Percentiles rank a stretch among this genome's conserved stretches.
phyloP scores from a whole-genome alignment of 2,888 invertebrate genomes.

The Dynastes tityus region DNA sequence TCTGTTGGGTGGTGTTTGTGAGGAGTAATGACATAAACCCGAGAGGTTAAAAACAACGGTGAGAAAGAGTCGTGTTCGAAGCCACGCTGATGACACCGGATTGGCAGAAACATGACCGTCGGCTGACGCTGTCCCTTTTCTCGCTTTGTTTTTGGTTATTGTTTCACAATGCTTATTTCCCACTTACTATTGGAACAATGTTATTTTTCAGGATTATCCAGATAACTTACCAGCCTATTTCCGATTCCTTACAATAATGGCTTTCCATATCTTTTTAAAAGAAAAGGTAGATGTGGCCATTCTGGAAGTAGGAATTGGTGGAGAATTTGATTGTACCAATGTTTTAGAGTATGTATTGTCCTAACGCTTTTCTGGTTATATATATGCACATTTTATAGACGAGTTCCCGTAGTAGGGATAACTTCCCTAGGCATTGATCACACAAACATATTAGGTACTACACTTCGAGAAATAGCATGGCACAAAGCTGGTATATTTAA shows the following conservation, averaged over 20 bases:
- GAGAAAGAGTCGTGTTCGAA: too few species aligned
- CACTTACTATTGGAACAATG: not conserved
- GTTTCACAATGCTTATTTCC: too few species aligned
- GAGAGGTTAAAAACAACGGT: too few species aligned
- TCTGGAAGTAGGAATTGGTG: slow-evolving; percentile 98
- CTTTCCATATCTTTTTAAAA: slow-evolving; percentile 88
- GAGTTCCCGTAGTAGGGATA: slow-evolving; percentile 90
- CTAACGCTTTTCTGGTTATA: too few species aligned
- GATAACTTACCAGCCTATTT: slow-evolving; percentile 92
- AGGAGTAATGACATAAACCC: too few species aligned
- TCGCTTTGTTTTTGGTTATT: too few species aligned
- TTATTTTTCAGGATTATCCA: slow-evolving; percentile 71
- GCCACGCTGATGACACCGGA: too few species aligned
- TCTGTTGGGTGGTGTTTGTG: too few species aligned
- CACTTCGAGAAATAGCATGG: slow-evolving; percentile 90
- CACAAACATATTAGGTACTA: slow-evolving; percentile 84
- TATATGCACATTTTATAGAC: slow-evolving; percentile 69
- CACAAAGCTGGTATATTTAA: slow-evolving; percentile 98
- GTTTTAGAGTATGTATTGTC: slow-evolving; percentile 78
- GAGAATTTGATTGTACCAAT: slow-evolving; percentile 95
- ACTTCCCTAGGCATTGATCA: slow-evolving; percentile 95
- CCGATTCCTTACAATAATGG: slow-evolving; percentile 93
- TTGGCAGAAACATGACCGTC: too few species aligned
- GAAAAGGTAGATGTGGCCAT: slow-evolving; percentile 94
- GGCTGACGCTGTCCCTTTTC: too few species aligned